Base-by-base conservation (phyloP, 2,797 vertebrate species). In the Pygocentrus nattereri region DNA sequence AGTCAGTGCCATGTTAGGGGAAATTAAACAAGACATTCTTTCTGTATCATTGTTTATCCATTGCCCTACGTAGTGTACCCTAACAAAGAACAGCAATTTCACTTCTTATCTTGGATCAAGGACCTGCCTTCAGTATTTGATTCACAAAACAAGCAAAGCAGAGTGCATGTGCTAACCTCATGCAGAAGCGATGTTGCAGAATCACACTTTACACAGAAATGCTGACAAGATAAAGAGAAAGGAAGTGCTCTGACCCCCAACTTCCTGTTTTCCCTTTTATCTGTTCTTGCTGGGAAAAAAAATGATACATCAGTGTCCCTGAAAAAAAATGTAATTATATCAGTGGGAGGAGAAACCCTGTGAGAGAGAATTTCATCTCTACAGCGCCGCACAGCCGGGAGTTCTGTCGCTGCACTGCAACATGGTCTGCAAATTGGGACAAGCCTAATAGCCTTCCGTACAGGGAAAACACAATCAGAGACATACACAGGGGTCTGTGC, bases 301-400 rank as follows among this genome's bases (percentile, higher is more conserved):
- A 77, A 86, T 71, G 52, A 87, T 79, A 83, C 80, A 89, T 89
- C 80, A 79, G 59, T 88, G 84, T 64, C 82, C 64, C 59, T 61
- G 68, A 84, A 91, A 89, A 87, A 84, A 44, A 82, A 78, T 84
- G 7, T 82, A 86, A 89, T 91, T 88, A 89, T 89, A 90, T 91
- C 82, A 87, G 82, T 79, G 68, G 84, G 85, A 82, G 86, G 81
- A 86, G 82, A 80, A 88, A 85, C 81, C 70, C 65, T 62, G 74
- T 71, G 62, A 85, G 85, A 80, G 64, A 21, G 65, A 81, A 86
- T 85, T 69, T 88, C n/a, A 89, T 91, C 87, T 88, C 81, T 74
- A 72, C 73, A 62, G 72, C 73, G 90, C 73, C 25, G 80, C 78
- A 79, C 79, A 84, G 25, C 79, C 78, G 58, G 75, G 54, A 86